These are phyloP conservation scores for Reticulitermes lucifugus DNA, from an alignment of 2,888 invertebrate genomes.

Conservation along the genomic window DNA sequence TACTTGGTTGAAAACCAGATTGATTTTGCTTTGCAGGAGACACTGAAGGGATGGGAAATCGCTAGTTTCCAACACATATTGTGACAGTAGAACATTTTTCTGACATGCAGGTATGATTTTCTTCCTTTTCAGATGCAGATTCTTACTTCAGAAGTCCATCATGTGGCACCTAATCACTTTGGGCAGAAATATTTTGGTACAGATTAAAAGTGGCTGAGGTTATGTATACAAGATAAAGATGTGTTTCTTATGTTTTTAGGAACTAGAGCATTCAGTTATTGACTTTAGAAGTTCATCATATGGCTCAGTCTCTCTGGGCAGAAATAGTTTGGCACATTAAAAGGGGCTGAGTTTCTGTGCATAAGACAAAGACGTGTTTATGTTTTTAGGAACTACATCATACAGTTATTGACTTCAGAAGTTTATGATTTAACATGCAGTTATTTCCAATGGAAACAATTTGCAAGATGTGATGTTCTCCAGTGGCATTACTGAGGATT, in stretches of 20 bases:
- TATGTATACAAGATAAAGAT: background rate
- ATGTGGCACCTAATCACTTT: slow-evolving; percentile 96
- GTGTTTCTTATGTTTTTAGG: slow-evolving; percentile 62
- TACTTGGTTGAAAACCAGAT: too few relatives aligned
- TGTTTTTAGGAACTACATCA: too few relatives aligned
- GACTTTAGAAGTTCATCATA: slow-evolving; percentile 88
- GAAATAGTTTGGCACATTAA: slow-evolving; percentile 90
- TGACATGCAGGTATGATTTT: background rate
- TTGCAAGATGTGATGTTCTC: too few relatives aligned
- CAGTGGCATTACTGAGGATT: too few relatives aligned
- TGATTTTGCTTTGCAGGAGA: too few relatives aligned
- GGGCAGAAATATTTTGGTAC: slow-evolving; percentile 74
- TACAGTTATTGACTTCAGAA: too few relatives aligned
- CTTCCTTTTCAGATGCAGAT: slow-evolving; percentile 81
- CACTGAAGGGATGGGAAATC: too few relatives aligned
- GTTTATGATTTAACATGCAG: too few relatives aligned
- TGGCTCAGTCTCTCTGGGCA: slow-evolving; percentile 93
- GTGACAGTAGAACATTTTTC: too few relatives aligned
- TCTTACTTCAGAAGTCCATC: slow-evolving; percentile 94
- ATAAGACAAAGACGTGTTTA: background rate
- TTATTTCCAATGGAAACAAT: too few relatives aligned
- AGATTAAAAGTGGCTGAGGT: background rate
- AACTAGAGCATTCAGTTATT: slow-evolving; percentile 86
- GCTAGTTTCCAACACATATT: too few relatives aligned
- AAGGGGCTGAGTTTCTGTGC: background rate